phyloP scores from a whole-genome alignment of 2,888 invertebrate genomes.

The Agonopterix heracliana region DNA sequence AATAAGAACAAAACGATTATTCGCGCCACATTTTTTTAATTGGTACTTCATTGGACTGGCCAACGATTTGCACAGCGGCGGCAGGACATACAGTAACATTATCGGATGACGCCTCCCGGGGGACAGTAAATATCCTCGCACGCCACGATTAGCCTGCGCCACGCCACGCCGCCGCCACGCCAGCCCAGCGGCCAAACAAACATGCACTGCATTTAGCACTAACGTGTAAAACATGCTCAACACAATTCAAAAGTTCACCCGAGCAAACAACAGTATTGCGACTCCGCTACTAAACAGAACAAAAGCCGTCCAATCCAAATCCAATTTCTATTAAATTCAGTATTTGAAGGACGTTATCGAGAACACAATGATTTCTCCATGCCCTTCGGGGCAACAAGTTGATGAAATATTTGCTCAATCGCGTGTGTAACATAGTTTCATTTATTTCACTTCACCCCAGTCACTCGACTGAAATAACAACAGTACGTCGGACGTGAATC shows the following conservation, averaged over 20 bases:
- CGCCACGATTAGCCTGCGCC: constrained; percentile 45
- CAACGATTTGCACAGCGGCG: constrained; percentile 33
- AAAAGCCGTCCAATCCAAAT: constrained; percentile 13
- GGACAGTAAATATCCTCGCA: constrained; percentile 56
- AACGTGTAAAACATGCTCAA: neutral
- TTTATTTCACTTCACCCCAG: constrained; percentile 69
- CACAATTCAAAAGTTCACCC: constrained; percentile 13
- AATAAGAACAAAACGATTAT: neutral
- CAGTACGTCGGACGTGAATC: constrained; percentile 57
- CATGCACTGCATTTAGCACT: constrained; percentile 18
- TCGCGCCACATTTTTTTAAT: neutral
- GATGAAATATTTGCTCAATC: constrained; percentile 73
- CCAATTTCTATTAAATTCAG: constrained; percentile 37
- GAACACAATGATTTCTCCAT: constrained; percentile 49
- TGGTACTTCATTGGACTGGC: constrained; percentile 18
- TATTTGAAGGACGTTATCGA: constrained; percentile 36
- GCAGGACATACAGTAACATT: constrained; percentile 36
- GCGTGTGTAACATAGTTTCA: constrained; percentile 70
- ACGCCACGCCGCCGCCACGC: constrained; percentile 31
- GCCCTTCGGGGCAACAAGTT: constrained; percentile 66
- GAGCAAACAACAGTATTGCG: constrained; percentile 14
- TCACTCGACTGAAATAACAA: constrained; percentile 68
- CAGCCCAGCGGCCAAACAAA: constrained; percentile 26
- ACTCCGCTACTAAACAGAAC: constrained; percentile 13
- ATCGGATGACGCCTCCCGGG: constrained; percentile 51